Conservation (phyloP, 2,888 invertebrate genomes). For the Cosmorhoe ocellata region DNA sequence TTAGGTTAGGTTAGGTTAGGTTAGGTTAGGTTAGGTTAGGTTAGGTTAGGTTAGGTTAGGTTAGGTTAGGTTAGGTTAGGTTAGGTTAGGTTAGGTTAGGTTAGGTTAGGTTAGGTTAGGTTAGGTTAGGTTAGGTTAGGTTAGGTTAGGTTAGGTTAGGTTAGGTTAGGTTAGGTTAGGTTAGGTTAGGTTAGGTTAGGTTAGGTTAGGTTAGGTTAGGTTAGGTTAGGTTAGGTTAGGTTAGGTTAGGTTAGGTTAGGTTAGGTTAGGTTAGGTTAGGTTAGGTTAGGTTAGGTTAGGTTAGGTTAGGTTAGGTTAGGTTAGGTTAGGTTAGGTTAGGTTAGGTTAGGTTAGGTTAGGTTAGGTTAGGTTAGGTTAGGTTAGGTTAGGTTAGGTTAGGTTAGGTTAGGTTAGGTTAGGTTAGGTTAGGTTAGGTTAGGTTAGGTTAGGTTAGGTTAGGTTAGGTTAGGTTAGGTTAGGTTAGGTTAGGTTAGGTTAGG, state of each 20-base stretch:
- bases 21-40: slow-evolving; percentile 19
- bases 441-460: slow-evolving; percentile 30
- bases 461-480: slow-evolving; percentile 31
- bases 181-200: slow-evolving; percentile 28
- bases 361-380: slow-evolving; percentile 27
- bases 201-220: slow-evolving; percentile 29
- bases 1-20: slow-evolving; percentile 18
- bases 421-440: slow-evolving; percentile 32
- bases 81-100: slow-evolving; percentile 28
- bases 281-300: slow-evolving; percentile 36
- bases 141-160: slow-evolving; percentile 22
- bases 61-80: slow-evolving; percentile 21
- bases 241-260: slow-evolving; percentile 32
- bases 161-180: slow-evolving; percentile 29
- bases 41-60: slow-evolving; percentile 17
- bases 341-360: slow-evolving; percentile 31
- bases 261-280: slow-evolving; percentile 36
- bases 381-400: slow-evolving; percentile 30
- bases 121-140: slow-evolving; percentile 25
- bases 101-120: slow-evolving; percentile 26
- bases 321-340: slow-evolving; percentile 32
- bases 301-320: slow-evolving; percentile 29
- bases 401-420: slow-evolving; percentile 29
- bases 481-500: slow-evolving; percentile 26
- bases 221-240: slow-evolving; percentile 24